Conservation (phyloP, 2,113 vertebrate genomes). For the Gasterosteus aculeatus region DNA sequence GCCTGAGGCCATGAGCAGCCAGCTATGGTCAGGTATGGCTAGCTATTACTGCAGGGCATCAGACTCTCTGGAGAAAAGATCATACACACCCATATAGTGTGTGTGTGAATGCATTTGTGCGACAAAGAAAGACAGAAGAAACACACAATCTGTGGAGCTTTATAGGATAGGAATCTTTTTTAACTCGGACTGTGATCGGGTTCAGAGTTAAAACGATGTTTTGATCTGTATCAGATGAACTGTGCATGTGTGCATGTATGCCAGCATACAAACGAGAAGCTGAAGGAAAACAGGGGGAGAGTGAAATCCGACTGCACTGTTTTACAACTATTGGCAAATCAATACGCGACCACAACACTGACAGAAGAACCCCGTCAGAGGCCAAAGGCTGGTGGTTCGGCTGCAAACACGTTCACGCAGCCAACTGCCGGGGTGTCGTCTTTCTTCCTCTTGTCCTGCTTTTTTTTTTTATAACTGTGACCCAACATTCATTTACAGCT, state of each 20-base stretch:
- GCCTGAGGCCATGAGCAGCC: constrained; percentile 80
- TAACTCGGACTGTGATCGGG: constrained; percentile 48
- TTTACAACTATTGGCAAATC: constrained; percentile 56
- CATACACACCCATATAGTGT: constrained; percentile 63
- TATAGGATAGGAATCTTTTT: constrained; percentile 38
- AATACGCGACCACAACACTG: constrained; percentile 68
- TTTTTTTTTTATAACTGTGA: neutral
- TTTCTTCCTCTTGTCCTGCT: constrained; percentile 1
- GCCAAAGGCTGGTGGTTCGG: constrained; percentile 39
- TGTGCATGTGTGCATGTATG: constrained; percentile 15
- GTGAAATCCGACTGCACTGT: constrained; percentile 50
- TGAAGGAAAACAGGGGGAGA: constrained; percentile 47
- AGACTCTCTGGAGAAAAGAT: constrained; percentile 79
- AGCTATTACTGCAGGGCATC: constrained; percentile 80
- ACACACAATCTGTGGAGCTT: constrained; percentile 30
- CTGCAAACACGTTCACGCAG: constrained; percentile 15
- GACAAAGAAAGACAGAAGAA: constrained; percentile 55
- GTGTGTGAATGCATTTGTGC: constrained; percentile 54
- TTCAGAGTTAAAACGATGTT: constrained; percentile 43
- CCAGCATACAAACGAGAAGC: constrained; percentile 20
- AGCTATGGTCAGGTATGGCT: constrained; percentile 79
- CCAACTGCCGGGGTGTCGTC: neutral
- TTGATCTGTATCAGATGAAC: constrained; percentile 48
- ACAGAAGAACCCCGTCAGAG: constrained; percentile 47
- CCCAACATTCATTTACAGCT: constrained; percentile 23